These are phyloP conservation scores for Himalopsyche tibetana DNA, from an alignment of 2,888 invertebrate genomes.

Conservation along the genomic window DNA sequence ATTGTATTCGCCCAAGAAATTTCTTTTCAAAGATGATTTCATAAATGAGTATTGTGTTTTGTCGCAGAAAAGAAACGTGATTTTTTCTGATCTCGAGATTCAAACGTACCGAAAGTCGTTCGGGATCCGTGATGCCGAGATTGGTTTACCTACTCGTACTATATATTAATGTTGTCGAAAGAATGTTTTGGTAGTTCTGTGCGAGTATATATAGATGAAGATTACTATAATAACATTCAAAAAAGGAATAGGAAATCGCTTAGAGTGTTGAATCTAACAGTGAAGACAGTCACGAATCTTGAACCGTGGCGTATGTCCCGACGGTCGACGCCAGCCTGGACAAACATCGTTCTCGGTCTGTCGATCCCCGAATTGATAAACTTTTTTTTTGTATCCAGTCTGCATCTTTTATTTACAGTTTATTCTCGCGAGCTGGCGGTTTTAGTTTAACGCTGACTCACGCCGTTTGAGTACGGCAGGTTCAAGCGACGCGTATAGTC, in stretches of 20 bases:
- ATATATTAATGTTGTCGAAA: too few relatives aligned
- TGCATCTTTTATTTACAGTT: background rate
- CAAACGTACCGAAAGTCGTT: too few relatives aligned
- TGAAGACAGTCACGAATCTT: background rate
- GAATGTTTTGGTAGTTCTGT: too few relatives aligned
- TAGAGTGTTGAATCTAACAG: background rate
- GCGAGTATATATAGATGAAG: background rate
- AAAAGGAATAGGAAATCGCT: background rate
- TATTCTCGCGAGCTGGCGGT: background rate
- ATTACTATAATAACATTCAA: background rate
- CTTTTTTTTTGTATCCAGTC: background rate
- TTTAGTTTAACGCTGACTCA: background rate
- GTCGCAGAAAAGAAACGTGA: too few relatives aligned
- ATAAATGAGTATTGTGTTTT: too few relatives aligned
- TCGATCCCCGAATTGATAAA: background rate
- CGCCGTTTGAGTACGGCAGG: background rate
- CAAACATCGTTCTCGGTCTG: background rate
- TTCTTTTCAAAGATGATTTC: too few relatives aligned
- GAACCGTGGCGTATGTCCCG: background rate
- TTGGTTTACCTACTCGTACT: too few relatives aligned
- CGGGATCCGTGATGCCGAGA: too few relatives aligned
- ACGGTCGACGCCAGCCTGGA: background rate
- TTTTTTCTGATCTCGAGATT: too few relatives aligned
- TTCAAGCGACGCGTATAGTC: background rate
- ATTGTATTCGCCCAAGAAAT: too few relatives aligned